Conservation (phyloP, 2,888 invertebrate genomes). For the Marronus borbonicus region DNA sequence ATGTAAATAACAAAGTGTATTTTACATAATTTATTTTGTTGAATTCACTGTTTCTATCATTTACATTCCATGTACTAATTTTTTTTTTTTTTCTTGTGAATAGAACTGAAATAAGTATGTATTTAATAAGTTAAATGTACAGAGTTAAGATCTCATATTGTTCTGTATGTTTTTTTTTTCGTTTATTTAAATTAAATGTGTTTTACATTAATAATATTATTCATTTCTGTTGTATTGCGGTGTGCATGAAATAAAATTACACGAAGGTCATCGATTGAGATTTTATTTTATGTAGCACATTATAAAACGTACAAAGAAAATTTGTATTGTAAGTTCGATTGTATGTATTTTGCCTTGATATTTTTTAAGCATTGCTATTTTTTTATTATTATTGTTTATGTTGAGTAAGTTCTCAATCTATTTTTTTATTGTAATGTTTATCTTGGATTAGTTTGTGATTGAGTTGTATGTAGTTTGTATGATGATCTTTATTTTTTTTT, state of each 20-base stretch:
- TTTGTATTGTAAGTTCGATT: not conserved
- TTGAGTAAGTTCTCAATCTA: not conserved
- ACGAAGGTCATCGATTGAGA: not conserved
- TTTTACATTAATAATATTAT: not conserved
- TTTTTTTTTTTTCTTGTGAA: not conserved
- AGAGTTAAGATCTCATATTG: not conserved
- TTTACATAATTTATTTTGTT: slow-evolving; percentile 7
- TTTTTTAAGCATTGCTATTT: not conserved
- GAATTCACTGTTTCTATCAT: not conserved
- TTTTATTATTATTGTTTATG: not conserved
- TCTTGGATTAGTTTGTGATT: not conserved
- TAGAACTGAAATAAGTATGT: not conserved
- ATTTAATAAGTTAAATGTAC: too few relatives aligned
- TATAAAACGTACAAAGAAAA: not conserved
- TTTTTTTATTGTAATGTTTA: not conserved
- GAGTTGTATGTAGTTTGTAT: not conserved
- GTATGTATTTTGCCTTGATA: not conserved
- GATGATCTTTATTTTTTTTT: not conserved
- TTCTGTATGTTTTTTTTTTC: slow-evolving; percentile 1
- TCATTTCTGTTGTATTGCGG: not conserved
- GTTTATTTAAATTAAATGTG: not conserved
- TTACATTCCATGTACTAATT: too few relatives aligned
- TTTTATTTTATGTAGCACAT: not conserved
- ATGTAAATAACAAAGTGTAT: not conserved
- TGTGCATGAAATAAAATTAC: not conserved